A percentile compares a stretch with the other conserved stretches of the same genome.
These are phyloP conservation scores for Lysiphlebus fabarum DNA, from an alignment of 1,140 invertebrate species.

Conservation along the genomic window DNA sequence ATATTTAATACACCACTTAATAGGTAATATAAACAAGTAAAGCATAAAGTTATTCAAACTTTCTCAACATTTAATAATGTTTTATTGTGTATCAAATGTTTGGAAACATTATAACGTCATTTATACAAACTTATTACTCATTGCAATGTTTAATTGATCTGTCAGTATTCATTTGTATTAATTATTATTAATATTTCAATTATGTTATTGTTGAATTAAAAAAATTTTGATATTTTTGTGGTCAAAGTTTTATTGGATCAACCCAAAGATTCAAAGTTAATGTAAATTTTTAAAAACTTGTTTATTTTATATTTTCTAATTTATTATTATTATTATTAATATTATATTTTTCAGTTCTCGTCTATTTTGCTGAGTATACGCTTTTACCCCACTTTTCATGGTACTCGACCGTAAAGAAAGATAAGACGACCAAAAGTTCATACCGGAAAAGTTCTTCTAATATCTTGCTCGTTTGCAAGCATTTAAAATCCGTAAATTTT, in stretches of 20 bases:
- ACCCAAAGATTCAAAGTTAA: neutral
- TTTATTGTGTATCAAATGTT: slow-evolving; percentile 36
- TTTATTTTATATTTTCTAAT: neutral
- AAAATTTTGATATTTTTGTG: neutral
- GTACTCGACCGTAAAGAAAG: slow-evolving; percentile 40
- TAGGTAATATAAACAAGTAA: slow-evolving; percentile 48
- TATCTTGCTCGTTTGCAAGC: slow-evolving; percentile 25
- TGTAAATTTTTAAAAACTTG: neutral
- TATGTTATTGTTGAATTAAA: neutral
- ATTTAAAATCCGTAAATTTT: slow-evolving; percentile 45
- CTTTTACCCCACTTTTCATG: slow-evolving; percentile 36
- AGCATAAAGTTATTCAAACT: slow-evolving; percentile 48
- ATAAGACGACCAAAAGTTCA: slow-evolving; percentile 38
- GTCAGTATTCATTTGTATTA: slow-evolving; percentile 1
- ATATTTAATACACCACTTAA: slow-evolving; percentile 41
- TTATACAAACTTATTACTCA: neutral
- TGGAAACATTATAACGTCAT: slow-evolving; percentile 30
- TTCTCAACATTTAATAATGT: slow-evolving; percentile 38
- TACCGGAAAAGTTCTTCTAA: slow-evolving; percentile 29
- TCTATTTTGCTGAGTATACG: slow-evolving; percentile 27
- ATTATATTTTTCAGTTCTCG: neutral
- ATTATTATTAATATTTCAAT: neutral
- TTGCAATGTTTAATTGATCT: neutral
- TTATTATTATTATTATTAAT: neutral
- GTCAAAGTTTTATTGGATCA: too few relatives aligned